phyloP scores from a whole-genome alignment of 2,113 vertebrate genomes.

The Platichthys stellatus region DNA sequence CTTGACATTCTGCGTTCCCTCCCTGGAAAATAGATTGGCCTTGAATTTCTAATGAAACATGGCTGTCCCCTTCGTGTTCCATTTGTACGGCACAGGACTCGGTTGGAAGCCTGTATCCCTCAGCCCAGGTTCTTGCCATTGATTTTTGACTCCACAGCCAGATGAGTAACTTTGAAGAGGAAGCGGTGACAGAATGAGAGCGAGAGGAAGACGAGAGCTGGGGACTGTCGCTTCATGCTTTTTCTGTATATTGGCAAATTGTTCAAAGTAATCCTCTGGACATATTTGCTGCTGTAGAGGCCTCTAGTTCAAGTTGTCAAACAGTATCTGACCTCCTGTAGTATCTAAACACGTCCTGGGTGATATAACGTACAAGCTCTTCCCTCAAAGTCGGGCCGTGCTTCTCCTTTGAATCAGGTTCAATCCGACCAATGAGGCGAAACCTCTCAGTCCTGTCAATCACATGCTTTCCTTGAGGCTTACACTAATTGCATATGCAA shows the following conservation, averaged over 20 bases:
- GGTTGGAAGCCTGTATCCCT: conserved; percentile 25
- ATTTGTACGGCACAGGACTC: conserved; percentile 26
- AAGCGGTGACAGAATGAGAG: conserved; percentile 6
- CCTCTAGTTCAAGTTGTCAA: too few species aligned
- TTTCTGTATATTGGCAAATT: not conserved
- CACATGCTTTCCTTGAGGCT: conserved; percentile 62
- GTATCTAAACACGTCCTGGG: conserved; percentile 3
- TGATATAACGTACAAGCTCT: conserved; percentile 4
- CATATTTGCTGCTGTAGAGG: not conserved
- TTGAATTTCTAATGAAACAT: conserved; percentile 74
- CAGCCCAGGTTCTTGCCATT: conserved; percentile 32
- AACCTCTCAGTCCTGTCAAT: conserved; percentile 62
- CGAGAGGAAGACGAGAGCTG: conserved; percentile 13
- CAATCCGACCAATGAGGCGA: conserved; percentile 47
- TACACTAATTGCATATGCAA: conserved; percentile 76
- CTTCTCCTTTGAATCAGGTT: conserved; percentile 23
- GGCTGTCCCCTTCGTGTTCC: conserved; percentile 53
- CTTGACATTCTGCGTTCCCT: conserved; percentile 69
- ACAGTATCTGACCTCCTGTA: not conserved
- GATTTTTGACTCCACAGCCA: conserved; percentile 52
- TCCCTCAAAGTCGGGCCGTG: not conserved
- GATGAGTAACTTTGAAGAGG: conserved; percentile 61
- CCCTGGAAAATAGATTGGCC: conserved; percentile 62
- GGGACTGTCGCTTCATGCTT: conserved; percentile 10
- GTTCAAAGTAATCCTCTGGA: conserved; percentile 16